These are phyloP conservation scores for Euura lappo DNA, from an alignment of 1,140 invertebrate species.

Conservation along the genomic window DNA sequence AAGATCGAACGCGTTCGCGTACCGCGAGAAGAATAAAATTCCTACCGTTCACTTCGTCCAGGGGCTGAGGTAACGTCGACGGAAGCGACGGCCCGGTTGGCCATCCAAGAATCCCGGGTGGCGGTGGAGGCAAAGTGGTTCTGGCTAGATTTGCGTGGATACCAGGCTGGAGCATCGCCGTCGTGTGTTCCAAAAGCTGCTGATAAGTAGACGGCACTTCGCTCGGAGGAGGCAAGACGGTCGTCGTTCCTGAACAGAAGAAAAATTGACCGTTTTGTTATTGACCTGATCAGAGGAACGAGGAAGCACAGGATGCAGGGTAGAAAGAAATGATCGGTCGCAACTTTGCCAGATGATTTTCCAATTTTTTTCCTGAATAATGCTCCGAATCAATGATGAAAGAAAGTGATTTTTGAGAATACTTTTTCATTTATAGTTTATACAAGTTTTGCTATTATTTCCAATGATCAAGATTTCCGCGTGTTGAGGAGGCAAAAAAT, in stretches of 20 bases:
- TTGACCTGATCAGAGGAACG: too few relatives aligned
- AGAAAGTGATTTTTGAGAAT: too few relatives aligned
- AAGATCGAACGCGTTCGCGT: constrained; percentile 17
- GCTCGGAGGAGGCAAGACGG: constrained; percentile 42
- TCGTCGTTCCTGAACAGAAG: constrained; percentile 40
- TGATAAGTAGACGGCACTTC: constrained; percentile 54
- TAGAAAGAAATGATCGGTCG: too few relatives aligned
- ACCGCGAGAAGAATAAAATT: background rate
- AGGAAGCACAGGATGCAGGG: too few relatives aligned
- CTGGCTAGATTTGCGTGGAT: constrained; percentile 49
- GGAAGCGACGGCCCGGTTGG: constrained; percentile 43
- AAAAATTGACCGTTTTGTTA: background rate
- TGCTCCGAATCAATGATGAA: too few relatives aligned
- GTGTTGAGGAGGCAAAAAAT: too few relatives aligned
- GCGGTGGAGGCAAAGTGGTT: constrained; percentile 42
- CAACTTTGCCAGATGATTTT: too few relatives aligned
- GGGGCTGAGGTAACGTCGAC: constrained; percentile 36
- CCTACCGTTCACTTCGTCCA: constrained; percentile 58
- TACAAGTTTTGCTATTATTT: too few relatives aligned
- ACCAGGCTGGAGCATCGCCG: constrained; percentile 51
- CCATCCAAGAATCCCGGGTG: constrained; percentile 49
- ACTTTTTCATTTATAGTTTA: too few relatives aligned
- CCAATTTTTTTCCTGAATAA: too few relatives aligned
- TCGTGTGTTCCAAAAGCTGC: constrained; percentile 55
- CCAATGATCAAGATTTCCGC: too few relatives aligned